Base-by-base conservation (phyloP, 2,888 invertebrate genomes). In the Lamproptera curius region DNA sequence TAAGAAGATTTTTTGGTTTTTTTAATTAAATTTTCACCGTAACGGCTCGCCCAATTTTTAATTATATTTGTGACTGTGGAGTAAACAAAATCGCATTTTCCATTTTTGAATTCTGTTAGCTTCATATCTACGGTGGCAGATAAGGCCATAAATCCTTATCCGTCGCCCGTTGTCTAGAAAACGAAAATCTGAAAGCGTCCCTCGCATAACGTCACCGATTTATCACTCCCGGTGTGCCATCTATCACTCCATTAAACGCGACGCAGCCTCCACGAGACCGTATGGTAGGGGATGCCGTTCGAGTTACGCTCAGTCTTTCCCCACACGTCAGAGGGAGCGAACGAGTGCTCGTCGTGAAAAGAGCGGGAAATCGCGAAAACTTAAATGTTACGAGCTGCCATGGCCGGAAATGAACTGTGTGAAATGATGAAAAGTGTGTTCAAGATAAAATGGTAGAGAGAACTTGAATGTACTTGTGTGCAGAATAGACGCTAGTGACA, bases 311-410 rank as follows among this genome's bases (percentile, higher is more conserved):
- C 66, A 70, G 70, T 71, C 53, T 44, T 46, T 49, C 39, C 46
- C 37, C 46, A 45, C 38, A 54, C 55, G 56, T 45, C 49, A 17
- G 13, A 11, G 39, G 50, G 59, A 42, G 41, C 36, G 59, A 59
- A 62, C 68, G 70, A 57, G 46, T 48, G 16, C 38, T 28, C 41
- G 5, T 2, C 6, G 20, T 8, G 28, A 53, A 63, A 64, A 63
- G 53, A 55, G 67, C 67, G 65, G 68, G 67, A 67, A 67, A 50
- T 42, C 56, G 56, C 58, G 61, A 63, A 42, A 59, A 60, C 51
- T 55, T 48, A 14, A 39, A 53, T 9, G 16, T 26, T 9, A 15
- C 17, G 47, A 44, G 37, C 13, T 42, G 10, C 40, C 2, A 54
- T 55, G 56, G 47, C 43, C 42, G 16, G 45, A 48, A 42, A 54